Conservation (phyloP, 2,113 vertebrate species). For the Paramormyrops kingsleyae region DNA sequence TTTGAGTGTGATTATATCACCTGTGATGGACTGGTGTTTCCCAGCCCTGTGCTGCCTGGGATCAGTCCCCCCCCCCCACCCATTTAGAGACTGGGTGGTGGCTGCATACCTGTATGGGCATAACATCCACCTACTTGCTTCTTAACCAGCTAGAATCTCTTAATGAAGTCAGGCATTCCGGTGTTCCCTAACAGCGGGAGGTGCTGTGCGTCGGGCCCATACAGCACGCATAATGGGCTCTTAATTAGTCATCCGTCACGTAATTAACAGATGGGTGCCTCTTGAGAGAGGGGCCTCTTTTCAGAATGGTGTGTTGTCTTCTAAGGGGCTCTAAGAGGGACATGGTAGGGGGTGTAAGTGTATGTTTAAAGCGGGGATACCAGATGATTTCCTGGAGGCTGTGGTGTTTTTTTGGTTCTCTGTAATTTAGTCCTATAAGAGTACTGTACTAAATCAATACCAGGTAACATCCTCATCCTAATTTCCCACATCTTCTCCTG, state of each 20-base stretch:
- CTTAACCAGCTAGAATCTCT: not conserved
- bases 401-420: not conserved
- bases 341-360: not conserved
- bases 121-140: not conserved
- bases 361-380: not conserved
- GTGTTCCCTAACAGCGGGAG: constrained; percentile 31
- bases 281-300: constrained; percentile 32
- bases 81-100: not conserved
- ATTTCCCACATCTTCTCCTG: not conserved
- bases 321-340: not conserved
- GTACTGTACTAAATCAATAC: not conserved
- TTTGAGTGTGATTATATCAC: not conserved
- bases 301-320: constrained; percentile 27
- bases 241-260: constrained; percentile 47
- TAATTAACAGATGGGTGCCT: constrained; percentile 40
- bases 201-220: constrained; percentile 47
- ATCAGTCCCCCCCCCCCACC: not conserved
- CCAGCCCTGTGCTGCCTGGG: not conserved
- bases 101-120: not conserved
- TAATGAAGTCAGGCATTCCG: not conserved
- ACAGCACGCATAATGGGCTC: constrained; percentile 42
- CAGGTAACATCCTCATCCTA: not conserved
- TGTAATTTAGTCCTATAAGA: not conserved
- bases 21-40: not conserved
- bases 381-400: not conserved